These are phyloP conservation scores for Anniella stebbinsi DNA, from an alignment of 2,797 vertebrate genomes.

Conservation along the genomic window DNA sequence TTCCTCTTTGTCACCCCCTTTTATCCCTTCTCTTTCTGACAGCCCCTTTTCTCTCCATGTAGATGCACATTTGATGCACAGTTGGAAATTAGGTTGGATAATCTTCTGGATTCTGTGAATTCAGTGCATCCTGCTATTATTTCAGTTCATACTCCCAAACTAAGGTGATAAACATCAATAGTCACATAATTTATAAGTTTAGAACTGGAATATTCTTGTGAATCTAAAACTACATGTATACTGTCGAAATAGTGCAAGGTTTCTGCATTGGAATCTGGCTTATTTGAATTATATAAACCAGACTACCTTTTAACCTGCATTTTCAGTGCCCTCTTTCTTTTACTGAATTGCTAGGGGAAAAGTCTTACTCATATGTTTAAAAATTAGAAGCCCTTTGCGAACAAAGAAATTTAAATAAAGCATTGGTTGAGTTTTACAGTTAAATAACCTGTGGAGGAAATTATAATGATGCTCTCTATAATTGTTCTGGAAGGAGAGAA, in stretches of 20 bases:
- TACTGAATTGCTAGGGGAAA: constrained; percentile 49
- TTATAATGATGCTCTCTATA: constrained; percentile 70
- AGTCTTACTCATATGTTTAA: constrained; percentile 46
- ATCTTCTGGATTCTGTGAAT: constrained; percentile 18
- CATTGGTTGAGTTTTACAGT: constrained; percentile 59
- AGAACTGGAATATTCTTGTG: constrained; percentile 60
- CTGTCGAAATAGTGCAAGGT: constrained; percentile 69
- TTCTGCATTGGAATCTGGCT: constrained; percentile 62
- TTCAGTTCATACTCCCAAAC: constrained; percentile 52
- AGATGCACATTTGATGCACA: background rate
- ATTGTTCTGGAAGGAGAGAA: constrained; percentile 58
- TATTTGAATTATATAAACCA: constrained; percentile 63
- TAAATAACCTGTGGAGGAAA: constrained; percentile 67
- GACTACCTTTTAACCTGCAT: constrained; percentile 46
- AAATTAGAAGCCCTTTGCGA: constrained; percentile 49
- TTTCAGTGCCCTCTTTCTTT: constrained; percentile 48
- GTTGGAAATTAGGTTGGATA: background rate
- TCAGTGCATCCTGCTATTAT: constrained; percentile 50
- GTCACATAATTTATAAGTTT: constrained; percentile 67
- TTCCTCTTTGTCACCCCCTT: too few relatives aligned
- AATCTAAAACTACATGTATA: constrained; percentile 55
- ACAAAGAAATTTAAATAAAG: constrained; percentile 63
- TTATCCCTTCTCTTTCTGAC: too few relatives aligned
- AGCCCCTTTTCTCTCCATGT: too few relatives aligned
- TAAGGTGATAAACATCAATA: constrained; percentile 68